Conservation (phyloP, 2,113 vertebrate genomes). For the Odontophorus gujanensis region DNA sequence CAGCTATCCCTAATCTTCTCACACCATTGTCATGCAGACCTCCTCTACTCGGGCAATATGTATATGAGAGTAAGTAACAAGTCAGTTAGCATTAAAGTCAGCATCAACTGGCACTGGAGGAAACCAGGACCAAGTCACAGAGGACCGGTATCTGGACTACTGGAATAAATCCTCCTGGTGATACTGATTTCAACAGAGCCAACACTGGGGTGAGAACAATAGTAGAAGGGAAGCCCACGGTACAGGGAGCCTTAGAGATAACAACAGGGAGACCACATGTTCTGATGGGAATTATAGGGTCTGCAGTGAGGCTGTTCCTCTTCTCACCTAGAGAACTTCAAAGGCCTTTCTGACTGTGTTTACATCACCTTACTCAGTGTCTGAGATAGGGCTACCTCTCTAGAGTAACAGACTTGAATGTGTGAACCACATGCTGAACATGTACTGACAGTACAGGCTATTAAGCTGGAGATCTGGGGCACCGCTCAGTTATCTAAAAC, state of each 20-base stretch:
- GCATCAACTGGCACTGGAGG: accelerated
- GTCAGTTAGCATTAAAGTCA: background rate
- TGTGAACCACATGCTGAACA: background rate
- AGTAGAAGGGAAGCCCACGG: background rate
- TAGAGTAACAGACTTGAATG: background rate
- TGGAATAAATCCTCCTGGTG: background rate
- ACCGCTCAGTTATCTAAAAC: background rate
- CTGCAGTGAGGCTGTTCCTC: background rate
- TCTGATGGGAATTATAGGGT: background rate
- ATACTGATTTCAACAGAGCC: background rate
- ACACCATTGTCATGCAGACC: background rate
- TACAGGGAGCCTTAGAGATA: background rate
- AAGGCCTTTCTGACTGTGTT: background rate
- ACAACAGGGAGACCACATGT: background rate
- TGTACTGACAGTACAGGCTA: background rate
- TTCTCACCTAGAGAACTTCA: background rate
- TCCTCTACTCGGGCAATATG: background rate
- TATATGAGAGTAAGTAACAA: background rate
- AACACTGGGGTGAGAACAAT: background rate
- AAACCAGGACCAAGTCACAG: background rate
- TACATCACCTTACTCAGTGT: background rate
- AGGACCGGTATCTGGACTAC: background rate
- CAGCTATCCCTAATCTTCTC: background rate
- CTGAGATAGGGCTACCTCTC: accelerated
- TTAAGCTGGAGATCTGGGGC: background rate